Evolutionary conservation across 2,113 vertebrate genomes (phyloP).

Genomic region (Hippocampus abdominalis): DNA sequence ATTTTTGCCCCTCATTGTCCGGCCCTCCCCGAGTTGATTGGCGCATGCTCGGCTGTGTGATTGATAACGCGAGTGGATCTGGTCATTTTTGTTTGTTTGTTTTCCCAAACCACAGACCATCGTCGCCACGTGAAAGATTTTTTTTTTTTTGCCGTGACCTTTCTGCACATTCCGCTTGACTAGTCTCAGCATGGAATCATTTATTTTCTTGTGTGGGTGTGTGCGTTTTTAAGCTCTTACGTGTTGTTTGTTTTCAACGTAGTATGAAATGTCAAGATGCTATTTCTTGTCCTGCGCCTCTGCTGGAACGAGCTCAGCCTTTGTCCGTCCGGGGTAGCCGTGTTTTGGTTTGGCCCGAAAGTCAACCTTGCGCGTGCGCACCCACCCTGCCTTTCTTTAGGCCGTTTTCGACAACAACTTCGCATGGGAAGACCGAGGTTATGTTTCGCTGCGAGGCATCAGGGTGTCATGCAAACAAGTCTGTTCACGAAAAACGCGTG

Average conservation of each 20-base stretch:
- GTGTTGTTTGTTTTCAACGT: slow-evolving; percentile 3
- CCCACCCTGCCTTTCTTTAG: neutral
- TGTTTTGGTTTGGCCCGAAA: slow-evolving; percentile 38
- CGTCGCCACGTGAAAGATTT: slow-evolving; percentile 19
- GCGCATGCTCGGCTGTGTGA: neutral
- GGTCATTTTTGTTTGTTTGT: too few species aligned
- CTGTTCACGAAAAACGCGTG: slow-evolving; percentile 27
- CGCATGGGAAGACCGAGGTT: slow-evolving; percentile 16
- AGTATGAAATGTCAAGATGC: neutral
- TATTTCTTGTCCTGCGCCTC: too few species aligned
- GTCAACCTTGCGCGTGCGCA: slow-evolving; percentile 3
- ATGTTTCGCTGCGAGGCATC: slow-evolving; percentile 18
- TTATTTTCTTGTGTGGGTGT: neutral
- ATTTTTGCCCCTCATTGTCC: too few species aligned
- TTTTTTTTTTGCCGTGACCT: slow-evolving; percentile 34
- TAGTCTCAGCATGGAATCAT: neutral
- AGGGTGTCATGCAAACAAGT: slow-evolving; percentile 31
- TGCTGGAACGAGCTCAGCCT: slow-evolving; percentile 47
- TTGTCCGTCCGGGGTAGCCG: slow-evolving; percentile 40
- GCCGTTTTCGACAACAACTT: neutral
- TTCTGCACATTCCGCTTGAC: slow-evolving; percentile 35
- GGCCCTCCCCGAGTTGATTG: slow-evolving; percentile 1
- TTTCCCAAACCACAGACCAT: neutral
- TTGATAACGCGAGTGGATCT: too few species aligned
- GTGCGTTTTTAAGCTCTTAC: neutral